phyloP scores from a whole-genome alignment of 1,140 invertebrate species.

The Hycleus phaleratus region DNA sequence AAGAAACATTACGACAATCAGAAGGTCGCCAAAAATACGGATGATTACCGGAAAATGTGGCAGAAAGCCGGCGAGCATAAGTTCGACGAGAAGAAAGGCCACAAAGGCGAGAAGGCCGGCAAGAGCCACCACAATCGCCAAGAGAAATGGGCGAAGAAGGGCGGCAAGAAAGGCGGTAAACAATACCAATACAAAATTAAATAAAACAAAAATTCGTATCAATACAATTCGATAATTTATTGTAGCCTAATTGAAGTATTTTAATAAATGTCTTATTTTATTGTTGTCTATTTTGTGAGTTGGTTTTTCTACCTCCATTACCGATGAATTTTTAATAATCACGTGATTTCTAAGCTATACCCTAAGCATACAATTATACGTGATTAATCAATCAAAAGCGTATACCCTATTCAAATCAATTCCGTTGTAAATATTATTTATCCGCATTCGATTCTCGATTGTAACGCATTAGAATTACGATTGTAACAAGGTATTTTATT shows the following conservation, averaged over 20 bases:
- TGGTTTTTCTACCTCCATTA: no score
- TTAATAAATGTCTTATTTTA: no score
- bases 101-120: conserved; percentile 23
- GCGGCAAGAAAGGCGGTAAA: conserved; percentile 25
- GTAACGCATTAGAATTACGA: conserved; percentile 11
- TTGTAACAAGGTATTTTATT: conserved; percentile 8
- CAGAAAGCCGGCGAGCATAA: conserved; percentile 29
- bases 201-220: neutral
- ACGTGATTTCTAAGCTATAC: no score
- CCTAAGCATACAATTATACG: no score
- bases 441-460: conserved; percentile 12
- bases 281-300: no score
- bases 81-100: conserved; percentile 22
- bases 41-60: conserved; percentile 16
- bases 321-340: no score
- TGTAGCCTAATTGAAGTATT: neutral
- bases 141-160: conserved; percentile 29
- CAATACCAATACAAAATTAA: conserved; percentile 18
- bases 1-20: conserved; percentile 13
- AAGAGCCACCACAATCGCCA: conserved; percentile 25
- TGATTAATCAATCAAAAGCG: no score
- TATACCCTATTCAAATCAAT: conserved; percentile 12
- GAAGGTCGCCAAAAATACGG: neutral
- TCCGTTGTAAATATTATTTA: conserved; percentile 15
- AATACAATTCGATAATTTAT: neutral